Conservation (phyloP, 2,888 invertebrate species). For the Caenorhabditis sp. region DNA sequence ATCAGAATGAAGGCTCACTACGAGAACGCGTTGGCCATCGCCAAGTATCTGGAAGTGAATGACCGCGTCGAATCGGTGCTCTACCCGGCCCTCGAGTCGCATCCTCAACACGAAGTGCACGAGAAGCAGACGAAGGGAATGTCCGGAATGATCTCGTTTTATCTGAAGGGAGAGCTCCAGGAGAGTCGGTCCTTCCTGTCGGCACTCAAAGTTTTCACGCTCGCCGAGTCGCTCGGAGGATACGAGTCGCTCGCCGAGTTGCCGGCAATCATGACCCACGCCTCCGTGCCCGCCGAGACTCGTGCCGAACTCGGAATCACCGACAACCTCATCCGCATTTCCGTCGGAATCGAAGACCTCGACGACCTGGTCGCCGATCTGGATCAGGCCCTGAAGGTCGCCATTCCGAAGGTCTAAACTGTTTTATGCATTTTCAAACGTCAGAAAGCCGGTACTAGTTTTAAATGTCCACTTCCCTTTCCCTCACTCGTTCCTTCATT, state of each 20-base stretch:
- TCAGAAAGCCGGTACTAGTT: constrained; percentile 46
- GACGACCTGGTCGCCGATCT: constrained; percentile 90
- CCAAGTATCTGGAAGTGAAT: constrained; percentile 88
- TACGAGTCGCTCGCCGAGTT: constrained; percentile 94
- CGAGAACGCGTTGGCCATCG: constrained; percentile 86
- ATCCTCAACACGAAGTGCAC: constrained; percentile 89
- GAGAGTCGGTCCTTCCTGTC: constrained; percentile 87
- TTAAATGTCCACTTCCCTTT: constrained; percentile 11
- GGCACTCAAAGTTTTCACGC: constrained; percentile 86
- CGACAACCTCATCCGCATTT: constrained; percentile 88
- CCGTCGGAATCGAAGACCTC: constrained; percentile 90
- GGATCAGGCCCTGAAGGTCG: constrained; percentile 85
- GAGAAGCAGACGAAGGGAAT: constrained; percentile 88
- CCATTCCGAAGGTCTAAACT: constrained; percentile 58
- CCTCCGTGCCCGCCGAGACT: constrained; percentile 88
- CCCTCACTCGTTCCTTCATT: neutral
- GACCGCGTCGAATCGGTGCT: constrained; percentile 82
- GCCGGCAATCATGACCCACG: constrained; percentile 94
- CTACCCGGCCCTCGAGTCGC: constrained; percentile 85
- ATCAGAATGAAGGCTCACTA: constrained; percentile 92
- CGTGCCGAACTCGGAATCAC: constrained; percentile 87
- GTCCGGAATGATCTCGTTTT: constrained; percentile 93
- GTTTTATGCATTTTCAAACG: constrained; percentile 15
- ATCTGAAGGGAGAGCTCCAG: constrained; percentile 86
- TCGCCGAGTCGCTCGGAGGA: constrained; percentile 96